A percentile compares a stretch with the other conserved stretches of the same genome.
Evolutionary conservation across 2,113 vertebrate genomes (phyloP).

Genomic region (Psilopsiagon aurifrons): DNA sequence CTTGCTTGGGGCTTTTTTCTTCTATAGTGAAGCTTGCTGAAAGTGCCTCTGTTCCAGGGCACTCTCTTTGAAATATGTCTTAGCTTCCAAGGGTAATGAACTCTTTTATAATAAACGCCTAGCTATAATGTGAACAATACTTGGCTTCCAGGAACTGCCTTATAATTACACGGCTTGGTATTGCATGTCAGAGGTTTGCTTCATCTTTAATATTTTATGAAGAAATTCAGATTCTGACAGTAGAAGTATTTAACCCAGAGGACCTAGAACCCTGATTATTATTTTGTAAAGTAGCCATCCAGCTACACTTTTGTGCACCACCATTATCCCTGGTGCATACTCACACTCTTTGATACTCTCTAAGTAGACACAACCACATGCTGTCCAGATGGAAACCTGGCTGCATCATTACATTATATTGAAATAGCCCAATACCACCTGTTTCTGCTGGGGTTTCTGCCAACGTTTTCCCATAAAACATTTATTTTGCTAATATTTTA

Average conservation of each 20-base stretch:
- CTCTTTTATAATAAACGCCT: constrained; percentile 78
- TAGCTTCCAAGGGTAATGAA: constrained; percentile 80
- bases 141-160: constrained; percentile 78
- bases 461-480: constrained; percentile 89
- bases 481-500: constrained; percentile 87
- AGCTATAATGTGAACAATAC: constrained; percentile 68
- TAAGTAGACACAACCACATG: constrained; percentile 83
- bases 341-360: constrained; percentile 82
- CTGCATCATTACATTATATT: constrained; percentile 93
- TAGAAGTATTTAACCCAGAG: constrained; percentile 83
- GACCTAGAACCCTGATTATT: constrained; percentile 76
- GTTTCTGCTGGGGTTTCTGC: constrained; percentile 83
- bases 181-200: constrained; percentile 78
- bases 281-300: constrained; percentile 82
- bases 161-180: constrained; percentile 69
- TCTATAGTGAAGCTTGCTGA: constrained; percentile 16
- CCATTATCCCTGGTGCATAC: constrained; percentile 80
- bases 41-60: constrained; percentile 61
- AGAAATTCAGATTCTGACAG: constrained; percentile 83
- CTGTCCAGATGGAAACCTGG: constrained; percentile 87
- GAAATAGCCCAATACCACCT: constrained; percentile 96
- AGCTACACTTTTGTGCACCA: constrained; percentile 77
- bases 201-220: constrained; percentile 83
- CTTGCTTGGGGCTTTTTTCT: constrained; percentile 44
- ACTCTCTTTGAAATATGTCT: constrained; percentile 67